Conservation (phyloP, 2,797 vertebrate species). For the Danio kyathit region DNA sequence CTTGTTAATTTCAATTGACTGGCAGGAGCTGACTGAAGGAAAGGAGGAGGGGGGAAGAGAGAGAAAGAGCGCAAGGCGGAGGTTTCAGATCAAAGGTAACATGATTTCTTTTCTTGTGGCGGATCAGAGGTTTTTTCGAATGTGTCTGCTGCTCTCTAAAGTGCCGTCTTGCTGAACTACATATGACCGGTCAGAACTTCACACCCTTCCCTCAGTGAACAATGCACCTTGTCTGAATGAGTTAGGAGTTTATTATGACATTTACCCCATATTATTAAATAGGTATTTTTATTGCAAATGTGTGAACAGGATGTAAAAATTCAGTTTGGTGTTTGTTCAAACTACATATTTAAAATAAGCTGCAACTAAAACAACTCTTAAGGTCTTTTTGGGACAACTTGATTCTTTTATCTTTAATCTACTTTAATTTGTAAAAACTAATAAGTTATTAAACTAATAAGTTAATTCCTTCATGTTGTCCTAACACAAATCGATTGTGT, state of each 20-base stretch:
- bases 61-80: conserved; percentile 19
- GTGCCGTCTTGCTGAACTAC: conserved; percentile 3
- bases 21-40: conserved; percentile 8
- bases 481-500: no score
- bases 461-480: no score
- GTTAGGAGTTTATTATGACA: background rate
- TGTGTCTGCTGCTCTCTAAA: conserved; percentile 21
- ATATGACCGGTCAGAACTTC: conserved; percentile 17
- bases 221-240: conserved; percentile 28
- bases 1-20: conserved; percentile 24
- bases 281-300: no score
- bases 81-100: conserved; percentile 52
- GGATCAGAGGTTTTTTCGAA: conserved; percentile 46
- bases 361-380: no score
- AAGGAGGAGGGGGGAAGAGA: background rate
- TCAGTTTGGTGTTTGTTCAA: no score
- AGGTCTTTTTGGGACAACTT: no score
- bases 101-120: conserved; percentile 51
- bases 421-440: no score
- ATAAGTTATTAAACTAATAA: no score
- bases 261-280: background rate
- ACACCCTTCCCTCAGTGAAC: conserved; percentile 28
- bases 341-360: no score
- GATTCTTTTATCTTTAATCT: no score
- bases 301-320: no score